Evolutionary conservation across 2,888 invertebrate species (phyloP).

Genomic region (Cremastinae sp.): DNA sequence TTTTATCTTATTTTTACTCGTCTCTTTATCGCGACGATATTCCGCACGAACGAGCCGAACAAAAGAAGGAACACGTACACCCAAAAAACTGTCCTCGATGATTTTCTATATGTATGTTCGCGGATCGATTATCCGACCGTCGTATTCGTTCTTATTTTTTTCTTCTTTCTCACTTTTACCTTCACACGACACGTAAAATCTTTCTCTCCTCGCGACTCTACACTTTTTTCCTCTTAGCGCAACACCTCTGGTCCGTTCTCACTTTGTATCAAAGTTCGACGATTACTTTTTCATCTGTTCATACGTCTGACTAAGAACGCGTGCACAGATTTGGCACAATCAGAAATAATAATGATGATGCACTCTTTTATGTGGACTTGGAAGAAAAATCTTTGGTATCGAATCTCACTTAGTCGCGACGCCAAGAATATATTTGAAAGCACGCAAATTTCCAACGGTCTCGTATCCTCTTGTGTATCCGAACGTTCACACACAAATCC

Average conservation of each 20-base stretch:
- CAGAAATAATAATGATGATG: too few relatives aligned
- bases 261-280: slow-evolving; percentile 3
- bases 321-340: too few relatives aligned
- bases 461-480: slow-evolving; percentile 13
- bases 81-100: slow-evolving; percentile 13
- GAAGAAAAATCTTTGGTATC: slow-evolving; percentile 37
- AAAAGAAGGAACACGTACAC: slow-evolving; percentile 31
- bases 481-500: not conserved
- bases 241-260: too few relatives aligned
- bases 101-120: not conserved
- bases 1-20: too few relatives aligned
- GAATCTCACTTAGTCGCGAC: slow-evolving; percentile 16
- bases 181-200: slow-evolving; percentile 5
- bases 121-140: not conserved
- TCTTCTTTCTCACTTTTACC: slow-evolving; percentile 8
- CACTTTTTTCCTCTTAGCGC: slow-evolving; percentile 6
- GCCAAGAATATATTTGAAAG: not conserved
- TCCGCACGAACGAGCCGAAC: slow-evolving; percentile 6
- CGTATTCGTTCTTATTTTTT: not conserved
- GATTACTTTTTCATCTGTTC: not conserved
- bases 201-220: not conserved
- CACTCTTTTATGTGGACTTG: too few relatives aligned
- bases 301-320: too few relatives aligned
- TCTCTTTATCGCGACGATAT: slow-evolving; percentile 23
- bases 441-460: not conserved